Evolutionary conservation across 2,113 vertebrate genomes (phyloP), one percentile per base, ranked within the genome.

Genomic region (Pelvicachromis taeniatus): DNA sequence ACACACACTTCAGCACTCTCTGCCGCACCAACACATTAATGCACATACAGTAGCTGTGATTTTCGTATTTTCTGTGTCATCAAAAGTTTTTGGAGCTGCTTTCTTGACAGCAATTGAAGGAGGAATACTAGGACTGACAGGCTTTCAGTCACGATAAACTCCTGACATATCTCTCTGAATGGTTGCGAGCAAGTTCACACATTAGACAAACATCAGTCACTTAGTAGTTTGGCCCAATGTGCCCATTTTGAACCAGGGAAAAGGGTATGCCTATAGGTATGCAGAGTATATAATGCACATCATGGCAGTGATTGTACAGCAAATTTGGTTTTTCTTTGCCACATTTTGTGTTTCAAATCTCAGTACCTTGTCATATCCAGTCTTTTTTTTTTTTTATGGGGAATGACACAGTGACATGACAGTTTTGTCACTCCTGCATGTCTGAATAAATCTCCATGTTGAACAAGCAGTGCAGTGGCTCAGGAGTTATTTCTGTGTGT

Each of bases 1-100:
- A 89, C 77, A 89, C 73, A 77, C 83, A 90, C 81, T 89, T 52
- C 53, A 87, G 73, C 21, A 45, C 80, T 52, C 52, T 78, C 68
- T 86, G 61, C 48, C 2, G 79, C 85, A 59, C 78, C 77, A 9
- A 85, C 83, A 80, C 85, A 78, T 23, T 52, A 78, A 87, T 79
- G 40, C 75, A 21, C 38, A 78, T 45, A 61, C 7, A 63, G n/a
- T 50, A 40, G 31, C 70, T 75, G 2, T 54, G 35, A 82, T 82
- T 85, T 77, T 38, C 3, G 6, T 21, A 16, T 59, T 79, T 81
- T 50, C 21, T 54, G 40, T 48, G 10, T 48, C 50, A 54, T 88
- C 19, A 31, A 55, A 19, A 75, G 29, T 56, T 33, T 85, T 38
- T 38, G 12, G 6, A 80, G 52, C 35, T 61, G 23, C 31, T 78